A percentile compares a stretch with the other conserved stretches of the same genome.
phyloP scores from a whole-genome alignment of 2,797 vertebrate genomes.

The Microctenopoma stevenorrisi region DNA sequence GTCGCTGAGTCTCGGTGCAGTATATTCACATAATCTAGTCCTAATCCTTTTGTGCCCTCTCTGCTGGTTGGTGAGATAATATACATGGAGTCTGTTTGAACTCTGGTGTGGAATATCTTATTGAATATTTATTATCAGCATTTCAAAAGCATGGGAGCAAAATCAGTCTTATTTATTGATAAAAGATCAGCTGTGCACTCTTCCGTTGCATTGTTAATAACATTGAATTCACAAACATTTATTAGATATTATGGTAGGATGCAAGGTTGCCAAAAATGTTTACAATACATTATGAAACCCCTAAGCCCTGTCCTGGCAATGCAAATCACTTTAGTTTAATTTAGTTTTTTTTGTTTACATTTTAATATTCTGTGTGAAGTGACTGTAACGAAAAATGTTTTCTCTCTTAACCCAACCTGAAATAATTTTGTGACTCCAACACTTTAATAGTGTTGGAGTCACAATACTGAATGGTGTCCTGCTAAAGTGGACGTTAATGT shows the following conservation, averaged over 20 bases:
- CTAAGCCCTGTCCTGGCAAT: background rate
- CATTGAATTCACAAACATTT: background rate
- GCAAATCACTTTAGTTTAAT: too few species aligned
- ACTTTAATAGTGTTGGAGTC: too few species aligned
- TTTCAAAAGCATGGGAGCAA: constrained; percentile 8
- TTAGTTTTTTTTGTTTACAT: too few species aligned
- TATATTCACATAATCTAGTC: constrained; percentile 36
- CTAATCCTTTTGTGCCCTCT: constrained; percentile 7
- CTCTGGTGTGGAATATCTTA: constrained; percentile 28
- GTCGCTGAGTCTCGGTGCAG: background rate
- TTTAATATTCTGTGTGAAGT: too few species aligned
- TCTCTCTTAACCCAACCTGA: too few species aligned
- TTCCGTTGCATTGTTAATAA: constrained; percentile 6
- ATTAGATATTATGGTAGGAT: background rate
- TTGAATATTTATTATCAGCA: constrained; percentile 21
- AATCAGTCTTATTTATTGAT: constrained; percentile 35
- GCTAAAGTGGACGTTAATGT: too few species aligned
- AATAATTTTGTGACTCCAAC: too few species aligned
- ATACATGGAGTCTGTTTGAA: constrained; percentile 10
- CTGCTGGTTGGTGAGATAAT: constrained; percentile 13
- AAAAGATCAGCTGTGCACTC: background rate
- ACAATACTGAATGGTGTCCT: too few species aligned
- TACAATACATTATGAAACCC: background rate
- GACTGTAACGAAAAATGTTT: too few species aligned
- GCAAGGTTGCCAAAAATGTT: constrained; percentile 5